Percentiles rank a stretch among this genome's conserved stretches.
phyloP scores from a whole-genome alignment of 2,888 invertebrate genomes.

The Dasypolia templi region DNA sequence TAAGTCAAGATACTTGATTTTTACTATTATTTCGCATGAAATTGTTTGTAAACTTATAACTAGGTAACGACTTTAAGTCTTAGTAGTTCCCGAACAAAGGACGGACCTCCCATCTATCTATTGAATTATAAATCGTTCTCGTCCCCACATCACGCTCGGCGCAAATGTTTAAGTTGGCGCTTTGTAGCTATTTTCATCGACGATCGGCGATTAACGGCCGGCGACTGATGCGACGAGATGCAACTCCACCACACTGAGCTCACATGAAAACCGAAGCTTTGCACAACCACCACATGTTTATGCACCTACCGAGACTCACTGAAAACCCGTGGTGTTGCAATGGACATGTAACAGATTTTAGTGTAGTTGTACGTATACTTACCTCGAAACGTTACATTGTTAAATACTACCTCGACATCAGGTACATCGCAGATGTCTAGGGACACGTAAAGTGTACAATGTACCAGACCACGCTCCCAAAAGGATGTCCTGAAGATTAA shows the following conservation, averaged over 20 bases:
- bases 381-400: constrained; percentile 50
- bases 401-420: constrained; percentile 56
- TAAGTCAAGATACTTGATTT: no score
- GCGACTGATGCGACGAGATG: constrained; percentile 36
- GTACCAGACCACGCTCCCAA: constrained; percentile 58
- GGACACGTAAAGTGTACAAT: constrained; percentile 57
- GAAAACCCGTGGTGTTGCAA: constrained; percentile 36
- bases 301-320: constrained; percentile 17
- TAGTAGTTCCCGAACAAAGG: constrained; percentile 41
- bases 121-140: constrained; percentile 60
- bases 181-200: constrained; percentile 65
- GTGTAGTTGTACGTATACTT: constrained; percentile 11
- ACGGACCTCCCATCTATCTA: constrained; percentile 29
- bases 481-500: constrained; percentile 59
- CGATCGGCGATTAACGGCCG: constrained; percentile 34
- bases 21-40: constrained; percentile 23
- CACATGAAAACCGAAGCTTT: constrained; percentile 53
- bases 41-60: constrained; percentile 34
- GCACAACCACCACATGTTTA: constrained; percentile 31
- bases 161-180: constrained; percentile 64
- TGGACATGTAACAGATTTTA: constrained; percentile 36
- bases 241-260: constrained; percentile 45
- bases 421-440: constrained; percentile 44
- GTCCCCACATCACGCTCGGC: constrained; percentile 47
- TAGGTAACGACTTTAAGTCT: constrained; percentile 25